A percentile compares a stretch with the other conserved stretches of the same genome.
Evolutionary conservation across 37 sponge, comb jelly and placozoan species (phyloP).

Genomic region (Spongilla lacustris): DNA sequence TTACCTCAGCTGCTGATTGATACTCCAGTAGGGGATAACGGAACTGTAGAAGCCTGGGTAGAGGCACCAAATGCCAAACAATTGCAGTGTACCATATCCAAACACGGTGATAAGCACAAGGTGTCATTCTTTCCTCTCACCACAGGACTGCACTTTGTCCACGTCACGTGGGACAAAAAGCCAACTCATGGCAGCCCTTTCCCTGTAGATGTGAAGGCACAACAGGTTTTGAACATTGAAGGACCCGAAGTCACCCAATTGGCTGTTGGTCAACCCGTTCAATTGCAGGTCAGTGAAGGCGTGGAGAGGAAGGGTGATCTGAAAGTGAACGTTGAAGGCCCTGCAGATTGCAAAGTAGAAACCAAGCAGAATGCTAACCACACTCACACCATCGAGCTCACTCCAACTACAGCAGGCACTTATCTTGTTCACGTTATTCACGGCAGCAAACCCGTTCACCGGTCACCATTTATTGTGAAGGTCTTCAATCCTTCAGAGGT

Average conservation of each 20-base stretch:
- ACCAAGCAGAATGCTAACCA: conserved; percentile 12
- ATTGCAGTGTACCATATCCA: too few species aligned
- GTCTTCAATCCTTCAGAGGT: too few species aligned
- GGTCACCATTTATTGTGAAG: too few species aligned
- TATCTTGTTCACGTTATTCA: too few species aligned
- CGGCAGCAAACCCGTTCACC: too few species aligned
- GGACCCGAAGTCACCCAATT: conserved; percentile 47
- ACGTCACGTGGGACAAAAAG: conserved; percentile 41
- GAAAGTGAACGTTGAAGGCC: conserved; percentile 51
- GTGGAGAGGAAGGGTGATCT: conserved; percentile 56
- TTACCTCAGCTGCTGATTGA: too few species aligned
- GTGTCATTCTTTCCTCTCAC: conserved; percentile 57
- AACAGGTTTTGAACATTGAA: too few species aligned
- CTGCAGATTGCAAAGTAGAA: conserved; percentile 56
- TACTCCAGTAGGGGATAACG: too few species aligned
- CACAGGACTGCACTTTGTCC: conserved; percentile 56
- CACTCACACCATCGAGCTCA: conserved; percentile 8
- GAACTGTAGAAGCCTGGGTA: too few species aligned
- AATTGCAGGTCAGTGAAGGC: conserved; percentile 42
- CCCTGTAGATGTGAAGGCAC: conserved; percentile 41
- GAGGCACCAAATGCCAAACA: too few species aligned
- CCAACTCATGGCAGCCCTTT: conserved; percentile 66
- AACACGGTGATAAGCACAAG: too few species aligned
- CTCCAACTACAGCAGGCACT: conserved; percentile 3
- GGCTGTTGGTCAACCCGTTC: conserved; percentile 20